Base-by-base conservation (phyloP, 2,888 invertebrate genomes). In the Dolomedes plantarius region DNA sequence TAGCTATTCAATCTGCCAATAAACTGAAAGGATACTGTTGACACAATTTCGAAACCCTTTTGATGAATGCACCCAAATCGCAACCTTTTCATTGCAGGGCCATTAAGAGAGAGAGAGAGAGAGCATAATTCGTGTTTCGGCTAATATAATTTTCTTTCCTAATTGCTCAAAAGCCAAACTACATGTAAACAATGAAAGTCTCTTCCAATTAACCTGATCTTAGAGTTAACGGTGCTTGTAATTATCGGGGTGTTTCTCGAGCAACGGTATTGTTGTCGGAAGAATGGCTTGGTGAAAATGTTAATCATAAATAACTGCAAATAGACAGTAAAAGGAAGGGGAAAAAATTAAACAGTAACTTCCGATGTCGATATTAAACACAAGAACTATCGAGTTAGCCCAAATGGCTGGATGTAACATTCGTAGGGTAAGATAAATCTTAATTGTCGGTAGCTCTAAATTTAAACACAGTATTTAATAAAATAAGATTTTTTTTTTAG, bases 171-270 rank as follows among this genome's bases (percentile, higher is more conserved):
- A 13, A 0, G 1, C 6, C 29, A 9, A 28, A 28, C 39, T n/a
- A 69, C 69, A 28, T 29, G 28, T 23, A 39, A 32, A 69, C 69
- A 69, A 69, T 69, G 5, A 41, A 9, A 69, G 13, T 11, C 23
- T 11, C 27, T 16, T 16, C 69, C 69, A 69, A 69, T 69, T 69
- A 69, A 69, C 69, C 69, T 28, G 41, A 41, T 69, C 69, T 69
- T 69, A 3, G 32, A 41, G 16, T 69, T 19, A 36, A 19, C 39
- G 69, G 19, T 27, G 39, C 31, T 69, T 16, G 68, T 39, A 69
- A 41, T 69, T 41, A 41, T 11, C 16, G 16, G 11, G 23, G 56
- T 23, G 2, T 23, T 5, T 23, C 23, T 56, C 23, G 56, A 2
- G 56, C 56, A 56, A n/a, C 23, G 23, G 16, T 11, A 56, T 56